These are phyloP conservation scores for Myotis pilosus DNA, from an alignment of 2,797 vertebrate species.

Conservation along the genomic window DNA sequence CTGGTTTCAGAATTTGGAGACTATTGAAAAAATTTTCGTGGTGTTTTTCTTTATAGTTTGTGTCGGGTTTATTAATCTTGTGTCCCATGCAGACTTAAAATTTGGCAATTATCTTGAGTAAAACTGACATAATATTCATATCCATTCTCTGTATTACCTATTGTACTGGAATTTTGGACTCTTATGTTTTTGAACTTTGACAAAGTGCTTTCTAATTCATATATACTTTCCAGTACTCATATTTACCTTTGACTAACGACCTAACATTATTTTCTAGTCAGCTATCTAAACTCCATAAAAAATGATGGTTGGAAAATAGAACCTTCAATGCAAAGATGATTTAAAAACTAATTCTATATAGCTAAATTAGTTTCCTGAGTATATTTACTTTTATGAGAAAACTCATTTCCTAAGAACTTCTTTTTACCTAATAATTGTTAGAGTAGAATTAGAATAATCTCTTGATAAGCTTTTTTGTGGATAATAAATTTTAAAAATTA, in stretches of 20 bases:
- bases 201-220: conserved; percentile 7
- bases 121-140: neutral
- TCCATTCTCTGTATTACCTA: neutral
- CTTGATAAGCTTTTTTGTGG: conserved; percentile 23
- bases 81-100: neutral
- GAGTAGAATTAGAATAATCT: conserved; percentile 41
- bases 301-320: neutral
- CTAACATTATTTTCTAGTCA: neutral
- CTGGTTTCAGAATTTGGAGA: neutral
- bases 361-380: conserved; percentile 16
- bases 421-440: neutral
- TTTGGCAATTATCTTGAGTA: neutral
- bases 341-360: conserved; percentile 51
- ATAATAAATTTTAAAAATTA: conserved; percentile 34
- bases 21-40: neutral
- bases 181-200: neutral
- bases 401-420: conserved; percentile 39
- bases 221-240: conserved; percentile 47
- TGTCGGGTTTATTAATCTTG: neutral
- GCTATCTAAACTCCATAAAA: neutral
- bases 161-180: neutral
- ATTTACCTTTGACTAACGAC: conserved; percentile 22
- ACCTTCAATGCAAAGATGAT: neutral
- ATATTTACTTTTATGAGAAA: conserved; percentile 36
- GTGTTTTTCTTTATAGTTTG: neutral